Conservation (phyloP, 2,113 vertebrate species). For the Cercopithecus mona region DNA sequence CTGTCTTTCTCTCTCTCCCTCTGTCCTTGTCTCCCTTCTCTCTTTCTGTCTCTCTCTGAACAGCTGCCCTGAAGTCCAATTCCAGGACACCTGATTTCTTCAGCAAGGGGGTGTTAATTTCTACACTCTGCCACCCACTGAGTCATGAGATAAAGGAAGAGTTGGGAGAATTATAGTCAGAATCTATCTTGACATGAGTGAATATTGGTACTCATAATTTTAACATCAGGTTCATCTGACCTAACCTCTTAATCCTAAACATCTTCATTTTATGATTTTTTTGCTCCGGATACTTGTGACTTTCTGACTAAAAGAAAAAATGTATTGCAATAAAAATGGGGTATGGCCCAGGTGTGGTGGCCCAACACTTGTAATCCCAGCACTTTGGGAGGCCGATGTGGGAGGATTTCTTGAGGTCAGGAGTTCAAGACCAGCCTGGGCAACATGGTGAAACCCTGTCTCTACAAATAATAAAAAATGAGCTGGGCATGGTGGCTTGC, state of each 20-base stretch:
- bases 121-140: rapidly evolving
- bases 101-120: no score
- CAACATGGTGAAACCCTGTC: no score
- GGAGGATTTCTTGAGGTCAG: no score
- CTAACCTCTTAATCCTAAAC: background rate
- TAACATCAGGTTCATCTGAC: background rate
- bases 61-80: background rate
- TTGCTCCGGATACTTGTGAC: background rate
- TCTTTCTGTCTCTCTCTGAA: background rate
- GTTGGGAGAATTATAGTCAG: background rate
- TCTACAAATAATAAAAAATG: no score
- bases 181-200: background rate
- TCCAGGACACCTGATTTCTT: background rate
- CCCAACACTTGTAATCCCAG: no score
- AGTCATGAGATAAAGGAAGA: background rate
- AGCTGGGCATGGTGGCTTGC: no score
- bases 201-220: background rate
- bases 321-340: background rate
- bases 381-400: no score
- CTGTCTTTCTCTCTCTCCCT: background rate
- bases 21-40: background rate
- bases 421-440: no score
- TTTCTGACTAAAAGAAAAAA: background rate
- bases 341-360: background rate
- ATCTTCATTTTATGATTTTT: background rate